Base-by-base conservation (phyloP, 2,888 invertebrate species). In the Mayetiola destructor region DNA sequence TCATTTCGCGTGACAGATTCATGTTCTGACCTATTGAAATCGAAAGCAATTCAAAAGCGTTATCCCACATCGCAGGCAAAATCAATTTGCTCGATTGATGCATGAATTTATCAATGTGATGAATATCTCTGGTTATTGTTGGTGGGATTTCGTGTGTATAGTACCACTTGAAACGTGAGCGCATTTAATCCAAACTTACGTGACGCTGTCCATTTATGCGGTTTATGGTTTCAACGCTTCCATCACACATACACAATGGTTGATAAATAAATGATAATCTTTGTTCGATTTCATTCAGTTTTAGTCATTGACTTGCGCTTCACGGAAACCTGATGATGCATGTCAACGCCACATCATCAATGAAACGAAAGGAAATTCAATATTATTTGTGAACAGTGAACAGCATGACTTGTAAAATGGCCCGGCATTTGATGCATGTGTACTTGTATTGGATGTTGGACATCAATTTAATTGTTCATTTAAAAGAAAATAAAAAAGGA, bases 21-120 rank as follows among this genome's bases (percentile, higher is more conserved):
- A 48, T 48, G 48, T 27, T 48, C 48, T 48, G 48, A 48, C 48
- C 27, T 27, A 48, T 48, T 48, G 48, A 48, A 48, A 48, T 48
- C 48, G 48, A 48, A 27, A 48, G 48, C 48, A 23, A 48, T 27
- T 27, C 48, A 23, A 48, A 48, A 4, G 14, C 48, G 27, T 48
- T 27, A 27, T 48, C 27, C n/a, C 48, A 48, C 27, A 27, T 27
- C 18, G 27, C 27, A 27, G 3, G 21, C 40, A 40, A 40, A n/a
- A n/a, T 2, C 40, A 21, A 21, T 21, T 21, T 21, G 20, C 23
- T 40, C 18, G 16, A 27, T 2, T 8, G 27, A 27, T 27, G 48
- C 48, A 48, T 48, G 48, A 48, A n/a, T 27, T 48, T 48, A 48
- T 48, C 27, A 21, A 2, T 23, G n/a, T n/a, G n/a, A n/a, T n/a